These are phyloP conservation scores for Bothrops alternatus DNA, from an alignment of 2,797 vertebrate species.

Conservation along the genomic window DNA sequence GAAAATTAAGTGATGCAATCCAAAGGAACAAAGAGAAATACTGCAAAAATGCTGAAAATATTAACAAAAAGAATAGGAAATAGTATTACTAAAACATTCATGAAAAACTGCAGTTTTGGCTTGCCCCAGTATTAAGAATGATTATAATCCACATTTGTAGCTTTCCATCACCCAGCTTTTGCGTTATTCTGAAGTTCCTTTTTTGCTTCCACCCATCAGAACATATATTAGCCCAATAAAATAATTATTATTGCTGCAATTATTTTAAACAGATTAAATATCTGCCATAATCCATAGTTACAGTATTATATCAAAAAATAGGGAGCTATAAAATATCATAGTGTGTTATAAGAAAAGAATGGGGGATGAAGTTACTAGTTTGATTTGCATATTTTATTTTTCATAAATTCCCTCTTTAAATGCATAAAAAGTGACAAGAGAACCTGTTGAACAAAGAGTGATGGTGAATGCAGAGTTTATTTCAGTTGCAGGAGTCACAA, in stretches of 20 bases:
- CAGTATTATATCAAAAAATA: conserved; percentile 36
- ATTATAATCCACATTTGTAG: not conserved
- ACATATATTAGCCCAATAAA: conserved; percentile 60
- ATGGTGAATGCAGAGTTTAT: not conserved
- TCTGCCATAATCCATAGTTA: conserved; percentile 57
- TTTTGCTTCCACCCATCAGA: conserved; percentile 1
- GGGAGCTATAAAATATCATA: conserved; percentile 56
- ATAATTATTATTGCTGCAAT: conserved; percentile 67
- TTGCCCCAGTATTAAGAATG: not conserved
- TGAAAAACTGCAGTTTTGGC: not conserved
- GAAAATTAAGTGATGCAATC: not conserved
- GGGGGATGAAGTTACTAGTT: conserved; percentile 54
- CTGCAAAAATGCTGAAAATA: not conserved
- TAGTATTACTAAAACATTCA: not conserved
- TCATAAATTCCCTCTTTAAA: conserved; percentile 64
- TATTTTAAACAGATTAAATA: conserved; percentile 69
- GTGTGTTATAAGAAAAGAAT: conserved; percentile 51
- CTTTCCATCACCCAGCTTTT: not conserved
- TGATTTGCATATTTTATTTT: conserved; percentile 68
- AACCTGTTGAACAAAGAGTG: conserved; percentile 5
- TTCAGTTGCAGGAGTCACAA: not conserved
- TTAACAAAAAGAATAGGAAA: not conserved
- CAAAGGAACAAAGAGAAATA: not conserved
- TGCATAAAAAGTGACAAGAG: conserved; percentile 44
- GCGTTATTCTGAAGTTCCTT: rapidly evolving